Evolutionary conservation across 2,113 vertebrate genomes (phyloP), one percentile per base, ranked within the genome.

Genomic region (Nasalis larvatus): DNA sequence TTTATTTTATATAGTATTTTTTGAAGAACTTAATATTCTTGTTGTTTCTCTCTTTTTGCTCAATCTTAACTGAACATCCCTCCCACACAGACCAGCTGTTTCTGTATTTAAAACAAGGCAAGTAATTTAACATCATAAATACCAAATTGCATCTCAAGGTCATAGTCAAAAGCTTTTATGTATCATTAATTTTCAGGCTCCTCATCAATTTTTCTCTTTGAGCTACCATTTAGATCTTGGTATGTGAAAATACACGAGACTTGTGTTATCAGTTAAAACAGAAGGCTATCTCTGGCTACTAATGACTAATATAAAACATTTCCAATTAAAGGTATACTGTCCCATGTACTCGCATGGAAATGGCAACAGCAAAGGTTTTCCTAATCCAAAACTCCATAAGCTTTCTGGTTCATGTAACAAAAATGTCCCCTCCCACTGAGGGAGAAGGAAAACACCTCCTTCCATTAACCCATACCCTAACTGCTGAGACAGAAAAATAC

Each of bases 31-130:
- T 52, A 35, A 81, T 23, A 60, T 77, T 76, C 97, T 82, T 77
- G 47, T 56, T 89, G 4, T 23, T 82, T 96, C 20, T 58, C 63
- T 54, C 25, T 91, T 45, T 54, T 17, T 89, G 60, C 85, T 97
- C 88, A 73, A 1, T 86, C 49, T 89, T 80, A 97, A 25, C 37
- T 54, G 18, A 95, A 96, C 85, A 54, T 95, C 52, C 77, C 32
- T 96, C 66, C 80, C 68, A 37, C 77, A 89, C 27, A 87, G 86
- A 82, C 32, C 94, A 98, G 94, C 96, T 98, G 93, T 95, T 97
- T 88, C 83, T 96, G 76, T 63, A 20, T 69, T 94, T 94, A 56
- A 92, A 45, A 71, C 89, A 94, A 96, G 85, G n/a, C 54, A 83
- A 96, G 66, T 27, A 73, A 91, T 45, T 96, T 97, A 89, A 86